Conservation (phyloP, 2,113 vertebrate species). For the Catharus minimus region DNA sequence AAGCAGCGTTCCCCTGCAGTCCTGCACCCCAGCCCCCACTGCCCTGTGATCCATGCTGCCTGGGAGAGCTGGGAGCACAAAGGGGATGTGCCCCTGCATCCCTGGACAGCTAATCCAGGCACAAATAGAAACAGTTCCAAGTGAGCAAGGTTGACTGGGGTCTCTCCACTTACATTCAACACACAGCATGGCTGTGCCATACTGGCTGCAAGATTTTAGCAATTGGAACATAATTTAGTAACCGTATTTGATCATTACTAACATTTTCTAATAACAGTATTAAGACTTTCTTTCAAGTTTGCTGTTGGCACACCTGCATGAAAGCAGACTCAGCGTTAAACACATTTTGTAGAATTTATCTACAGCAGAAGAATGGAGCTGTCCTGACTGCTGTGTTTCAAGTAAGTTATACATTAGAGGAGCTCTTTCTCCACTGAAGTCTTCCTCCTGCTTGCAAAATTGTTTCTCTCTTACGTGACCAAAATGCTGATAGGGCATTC, state of each 20-base stretch:
- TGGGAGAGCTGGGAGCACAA: not conserved
- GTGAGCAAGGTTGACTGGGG: rapidly evolving
- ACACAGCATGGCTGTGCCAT: not conserved
- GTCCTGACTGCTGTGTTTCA: not conserved
- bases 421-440: not conserved
- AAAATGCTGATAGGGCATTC: not conserved
- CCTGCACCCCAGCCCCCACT: not conserved
- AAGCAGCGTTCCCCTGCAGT: rapidly evolving
- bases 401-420: not conserved
- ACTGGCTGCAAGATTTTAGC: not conserved
- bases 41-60: not conserved
- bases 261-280: not conserved
- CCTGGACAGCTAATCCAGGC: rapidly evolving
- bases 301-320: not conserved
- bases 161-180: not conserved
- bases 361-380: not conserved
- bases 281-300: not conserved
- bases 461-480: not conserved
- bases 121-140: not conserved
- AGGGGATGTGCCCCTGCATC: not conserved
- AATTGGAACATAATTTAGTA: not conserved
- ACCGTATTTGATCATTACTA: not conserved
- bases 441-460: conserved; percentile 1
- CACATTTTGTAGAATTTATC: not conserved
- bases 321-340: not conserved